phyloP scores from a whole-genome alignment of 2,888 invertebrate genomes.

The Epistrophe eligans region DNA sequence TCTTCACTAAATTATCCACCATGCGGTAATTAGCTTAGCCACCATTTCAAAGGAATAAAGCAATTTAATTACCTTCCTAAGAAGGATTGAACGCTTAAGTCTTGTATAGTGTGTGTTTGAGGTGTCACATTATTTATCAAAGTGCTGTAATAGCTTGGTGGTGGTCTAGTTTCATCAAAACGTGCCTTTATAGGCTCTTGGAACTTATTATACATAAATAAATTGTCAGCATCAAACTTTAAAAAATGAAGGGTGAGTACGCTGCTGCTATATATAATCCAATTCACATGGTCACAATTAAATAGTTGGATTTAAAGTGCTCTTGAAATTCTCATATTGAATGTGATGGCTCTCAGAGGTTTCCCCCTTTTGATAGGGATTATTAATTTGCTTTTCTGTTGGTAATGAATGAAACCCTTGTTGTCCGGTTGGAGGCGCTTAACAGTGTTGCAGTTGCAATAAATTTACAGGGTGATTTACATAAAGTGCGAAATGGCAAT shows the following conservation, averaged over 20 bases:
- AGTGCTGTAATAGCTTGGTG: slow-evolving; percentile 47
- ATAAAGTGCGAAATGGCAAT: neutral
- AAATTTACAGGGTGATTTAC: neutral
- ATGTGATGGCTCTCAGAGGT: neutral
- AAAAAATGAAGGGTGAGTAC: neutral
- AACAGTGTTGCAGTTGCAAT: slow-evolving; percentile 27
- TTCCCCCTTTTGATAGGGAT: slow-evolving; percentile 11
- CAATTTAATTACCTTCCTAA: slow-evolving; percentile 70
- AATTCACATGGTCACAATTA: slow-evolving; percentile 44
- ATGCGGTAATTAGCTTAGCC: slow-evolving; percentile 69
- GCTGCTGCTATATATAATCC: slow-evolving; percentile 26
- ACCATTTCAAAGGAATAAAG: slow-evolving; percentile 59
- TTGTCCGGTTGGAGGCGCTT: slow-evolving; percentile 45
- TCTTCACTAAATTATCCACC: slow-evolving; percentile 74
- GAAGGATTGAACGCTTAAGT: slow-evolving; percentile 35
- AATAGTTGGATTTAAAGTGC: slow-evolving; percentile 47
- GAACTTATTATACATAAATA: neutral
- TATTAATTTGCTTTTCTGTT: slow-evolving; percentile 68
- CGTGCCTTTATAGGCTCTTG: neutral
- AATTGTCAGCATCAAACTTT: neutral
- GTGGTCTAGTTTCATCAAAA: slow-evolving; percentile 64
- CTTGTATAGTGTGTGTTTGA: slow-evolving; percentile 53
- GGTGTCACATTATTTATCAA: slow-evolving; percentile 69
- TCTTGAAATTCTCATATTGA: slow-evolving; percentile 48
- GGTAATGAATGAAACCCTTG: slow-evolving; percentile 73